Percentiles rank a stretch among this genome's conserved stretches.
These are phyloP conservation scores for Cepphus grylle DNA, from an alignment of 2,113 vertebrate species.

Conservation along the genomic window DNA sequence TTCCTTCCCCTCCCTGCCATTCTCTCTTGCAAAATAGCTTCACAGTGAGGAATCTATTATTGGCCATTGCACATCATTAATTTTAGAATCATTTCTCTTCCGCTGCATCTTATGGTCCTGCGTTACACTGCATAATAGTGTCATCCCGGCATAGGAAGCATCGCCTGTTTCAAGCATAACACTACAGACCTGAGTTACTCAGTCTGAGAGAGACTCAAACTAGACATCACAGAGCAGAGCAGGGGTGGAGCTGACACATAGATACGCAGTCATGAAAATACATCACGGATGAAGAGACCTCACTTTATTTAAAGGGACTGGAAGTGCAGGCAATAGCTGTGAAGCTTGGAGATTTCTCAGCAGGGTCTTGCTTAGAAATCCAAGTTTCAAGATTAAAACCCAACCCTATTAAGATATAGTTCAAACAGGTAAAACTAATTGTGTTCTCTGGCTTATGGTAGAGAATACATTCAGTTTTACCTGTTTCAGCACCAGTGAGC, in stretches of 20 bases:
- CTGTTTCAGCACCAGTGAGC: not conserved
- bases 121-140: not conserved
- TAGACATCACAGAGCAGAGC: not conserved
- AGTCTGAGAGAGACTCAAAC: not conserved
- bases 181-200: not conserved
- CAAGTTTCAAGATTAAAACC: not conserved
- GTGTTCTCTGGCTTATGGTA: not conserved
- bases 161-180: not conserved
- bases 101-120: not conserved
- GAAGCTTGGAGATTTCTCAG: not conserved
- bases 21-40: not conserved
- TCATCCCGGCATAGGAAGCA: not conserved
- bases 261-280: not conserved
- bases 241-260: not conserved
- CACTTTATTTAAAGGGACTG: not conserved
- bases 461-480: not conserved
- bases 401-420: not conserved
- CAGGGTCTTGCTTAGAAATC: not conserved
- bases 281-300: rapidly evolving
- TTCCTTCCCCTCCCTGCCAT: not conserved
- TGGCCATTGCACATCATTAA: not conserved
- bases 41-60: not conserved
- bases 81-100: not conserved
- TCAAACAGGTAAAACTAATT: not conserved
- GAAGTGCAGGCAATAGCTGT: not conserved